Percentiles rank a stretch among this genome's conserved stretches.
These are phyloP conservation scores for Clostera curtula DNA, from an alignment of 2,888 invertebrate genomes.

Conservation along the genomic window DNA sequence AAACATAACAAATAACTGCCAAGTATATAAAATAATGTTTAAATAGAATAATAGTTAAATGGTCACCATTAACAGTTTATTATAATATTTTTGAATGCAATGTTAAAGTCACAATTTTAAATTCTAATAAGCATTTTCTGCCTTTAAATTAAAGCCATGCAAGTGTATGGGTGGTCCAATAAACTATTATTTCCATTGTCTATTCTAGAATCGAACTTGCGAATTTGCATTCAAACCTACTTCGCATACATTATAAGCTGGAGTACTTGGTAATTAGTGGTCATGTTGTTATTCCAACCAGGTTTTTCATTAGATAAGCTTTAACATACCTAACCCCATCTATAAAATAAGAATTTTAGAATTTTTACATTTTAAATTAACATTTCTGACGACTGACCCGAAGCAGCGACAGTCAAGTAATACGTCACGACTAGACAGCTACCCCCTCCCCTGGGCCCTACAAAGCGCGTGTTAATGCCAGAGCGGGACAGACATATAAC, in stretches of 20 bases:
- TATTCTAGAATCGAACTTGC: conserved; percentile 72
- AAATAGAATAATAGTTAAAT: too few species aligned
- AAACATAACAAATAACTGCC: too few species aligned
- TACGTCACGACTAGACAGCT: conserved; percentile 73
- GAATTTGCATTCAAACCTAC: conserved; percentile 70
- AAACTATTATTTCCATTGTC: conserved; percentile 65
- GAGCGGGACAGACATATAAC: conserved; percentile 50
- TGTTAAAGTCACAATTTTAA: conserved; percentile 14
- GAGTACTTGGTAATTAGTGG: conserved; percentile 61
- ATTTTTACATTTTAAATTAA: conserved; percentile 31
- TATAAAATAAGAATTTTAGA: conserved; percentile 17
- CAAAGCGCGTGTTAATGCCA: conserved; percentile 52
- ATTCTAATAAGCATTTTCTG: conserved; percentile 4
- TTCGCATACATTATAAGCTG: conserved; percentile 63
- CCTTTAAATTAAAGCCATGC: conserved; percentile 30
- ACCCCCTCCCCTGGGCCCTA: conserved; percentile 53
- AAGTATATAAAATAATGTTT: too few species aligned
- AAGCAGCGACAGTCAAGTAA: conserved; percentile 62
- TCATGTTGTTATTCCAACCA: conserved; percentile 53
- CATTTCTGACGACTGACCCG: conserved; percentile 48
- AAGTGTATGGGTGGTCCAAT: conserved; percentile 68
- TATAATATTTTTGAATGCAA: conserved; percentile 10
- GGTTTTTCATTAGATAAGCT: conserved; percentile 44
- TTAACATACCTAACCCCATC: conserved; percentile 7
- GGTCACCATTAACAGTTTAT: too few species aligned